Evolutionary conservation across 2,888 invertebrate species (phyloP).

Genomic region (Myathropa florea): DNA sequence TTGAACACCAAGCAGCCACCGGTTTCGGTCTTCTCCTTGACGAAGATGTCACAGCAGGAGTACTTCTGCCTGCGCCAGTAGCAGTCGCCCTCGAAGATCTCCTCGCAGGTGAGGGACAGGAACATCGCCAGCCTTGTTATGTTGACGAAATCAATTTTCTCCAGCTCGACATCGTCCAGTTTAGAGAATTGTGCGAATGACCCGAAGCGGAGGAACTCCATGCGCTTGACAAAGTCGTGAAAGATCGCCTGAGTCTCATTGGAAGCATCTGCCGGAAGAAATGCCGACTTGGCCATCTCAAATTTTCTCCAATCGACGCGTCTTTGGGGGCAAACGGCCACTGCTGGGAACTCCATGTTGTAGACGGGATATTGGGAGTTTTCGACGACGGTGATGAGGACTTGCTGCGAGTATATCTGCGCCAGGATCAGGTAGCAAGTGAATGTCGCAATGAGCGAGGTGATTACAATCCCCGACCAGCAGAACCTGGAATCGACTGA

Average conservation of each 20-base stretch:
- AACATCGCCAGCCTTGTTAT: slow-evolving; percentile 73
- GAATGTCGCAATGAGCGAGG: slow-evolving; percentile 74
- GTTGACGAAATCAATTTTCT: slow-evolving; percentile 75
- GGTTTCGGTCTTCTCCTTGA: slow-evolving; percentile 80
- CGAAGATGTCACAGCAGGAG: slow-evolving; percentile 80
- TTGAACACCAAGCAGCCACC: slow-evolving; percentile 81
- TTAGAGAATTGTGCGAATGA: slow-evolving; percentile 66
- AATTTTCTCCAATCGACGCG: slow-evolving; percentile 78
- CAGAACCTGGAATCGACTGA: slow-evolving; percentile 73
- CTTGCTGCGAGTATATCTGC: slow-evolving; percentile 74
- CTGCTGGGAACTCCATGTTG: slow-evolving; percentile 77
- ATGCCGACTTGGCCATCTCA: slow-evolving; percentile 74
- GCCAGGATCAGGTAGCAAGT: slow-evolving; percentile 74
- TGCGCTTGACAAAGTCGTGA: slow-evolving; percentile 72
- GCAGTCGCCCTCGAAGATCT: slow-evolving; percentile 78
- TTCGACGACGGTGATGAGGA: slow-evolving; percentile 78
- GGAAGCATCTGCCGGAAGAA: slow-evolving; percentile 75
- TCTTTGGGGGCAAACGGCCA: slow-evolving; percentile 77
- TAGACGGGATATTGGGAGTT: slow-evolving; percentile 78
- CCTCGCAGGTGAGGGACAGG: slow-evolving; percentile 77
- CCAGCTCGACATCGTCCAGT: slow-evolving; percentile 76
- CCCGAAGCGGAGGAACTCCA: slow-evolving; percentile 77
- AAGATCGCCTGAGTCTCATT: slow-evolving; percentile 73
- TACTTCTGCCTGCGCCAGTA: slow-evolving; percentile 79
- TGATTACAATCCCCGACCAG: slow-evolving; percentile 75